Conservation (phyloP, 2,888 invertebrate genomes). For the Nowickia ferox region DNA sequence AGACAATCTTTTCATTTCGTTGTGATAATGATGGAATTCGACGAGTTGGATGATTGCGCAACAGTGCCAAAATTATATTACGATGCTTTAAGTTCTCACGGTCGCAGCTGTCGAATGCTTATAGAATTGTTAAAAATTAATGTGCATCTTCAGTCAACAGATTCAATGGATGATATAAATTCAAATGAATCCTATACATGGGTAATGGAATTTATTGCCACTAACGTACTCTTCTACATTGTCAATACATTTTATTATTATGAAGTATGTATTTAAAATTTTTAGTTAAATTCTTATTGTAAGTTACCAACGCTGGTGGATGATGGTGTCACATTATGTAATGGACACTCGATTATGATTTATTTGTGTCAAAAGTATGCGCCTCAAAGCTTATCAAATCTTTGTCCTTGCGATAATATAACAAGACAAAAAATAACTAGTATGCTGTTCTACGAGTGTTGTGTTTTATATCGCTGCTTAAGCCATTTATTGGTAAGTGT, state of each 20-base stretch:
- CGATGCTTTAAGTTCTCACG: slow-evolving; percentile 82
- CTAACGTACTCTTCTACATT: no score
- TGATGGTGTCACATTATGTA: slow-evolving; percentile 80
- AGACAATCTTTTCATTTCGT: neutral
- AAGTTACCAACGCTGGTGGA: slow-evolving; percentile 82
- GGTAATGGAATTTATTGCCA: slow-evolving; percentile 69
- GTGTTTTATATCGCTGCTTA: slow-evolving; percentile 75
- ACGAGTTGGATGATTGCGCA: neutral
- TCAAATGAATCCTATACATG: slow-evolving; percentile 78
- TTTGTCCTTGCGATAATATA: slow-evolving; percentile 76
- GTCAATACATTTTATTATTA: neutral
- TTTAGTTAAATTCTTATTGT: slow-evolving; percentile 81
- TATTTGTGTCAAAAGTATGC: slow-evolving; percentile 80
- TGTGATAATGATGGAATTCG: slow-evolving; percentile 16
- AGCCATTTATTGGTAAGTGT: slow-evolving; percentile 76
- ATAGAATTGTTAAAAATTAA: slow-evolving; percentile 82
- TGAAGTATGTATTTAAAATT: neutral
- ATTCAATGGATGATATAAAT: slow-evolving; percentile 82
- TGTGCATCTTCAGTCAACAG: slow-evolving; percentile 78
- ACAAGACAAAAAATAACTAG: slow-evolving; percentile 78
- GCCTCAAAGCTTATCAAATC: slow-evolving; percentile 9
- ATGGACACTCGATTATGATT: slow-evolving; percentile 83
- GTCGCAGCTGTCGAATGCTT: slow-evolving; percentile 82
- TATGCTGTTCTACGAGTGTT: slow-evolving; percentile 80
- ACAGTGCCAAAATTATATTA: slow-evolving; percentile 76